A percentile compares a stretch with the other conserved stretches of the same genome.
phyloP scores from a whole-genome alignment of 2,888 invertebrate species.

The Teinopalpus imperialis region DNA sequence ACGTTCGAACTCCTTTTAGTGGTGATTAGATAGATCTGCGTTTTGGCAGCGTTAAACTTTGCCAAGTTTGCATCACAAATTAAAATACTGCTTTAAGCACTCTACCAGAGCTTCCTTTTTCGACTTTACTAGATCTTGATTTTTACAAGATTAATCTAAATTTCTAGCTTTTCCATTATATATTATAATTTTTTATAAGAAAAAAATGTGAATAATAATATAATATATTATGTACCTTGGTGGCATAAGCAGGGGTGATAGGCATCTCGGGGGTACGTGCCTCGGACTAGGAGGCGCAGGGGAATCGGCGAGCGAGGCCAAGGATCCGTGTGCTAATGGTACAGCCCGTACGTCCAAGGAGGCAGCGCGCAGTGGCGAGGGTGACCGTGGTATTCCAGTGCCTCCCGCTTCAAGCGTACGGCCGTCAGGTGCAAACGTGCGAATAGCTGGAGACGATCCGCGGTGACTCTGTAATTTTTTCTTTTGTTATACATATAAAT shows the following conservation, averaged over 20 bases:
- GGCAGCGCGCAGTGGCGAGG: conserved; percentile 90
- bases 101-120: too few species aligned
- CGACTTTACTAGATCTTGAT: too few species aligned
- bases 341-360: conserved; percentile 88
- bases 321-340: conserved; percentile 87
- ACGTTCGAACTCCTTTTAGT: too few species aligned
- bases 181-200: too few species aligned
- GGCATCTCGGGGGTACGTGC: conserved; percentile 81
- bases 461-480: conserved; percentile 86
- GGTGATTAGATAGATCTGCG: too few species aligned
- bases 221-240: conserved; percentile 81
- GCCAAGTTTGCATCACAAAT: too few species aligned
- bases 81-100: too few species aligned
- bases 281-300: conserved; percentile 71
- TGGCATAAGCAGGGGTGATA: conserved; percentile 90
- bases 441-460: conserved; percentile 91
- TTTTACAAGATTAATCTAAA: too few species aligned
- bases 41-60: too few species aligned
- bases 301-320: conserved; percentile 84
- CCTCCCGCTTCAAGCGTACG: conserved; percentile 80
- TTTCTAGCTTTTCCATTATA: too few species aligned
- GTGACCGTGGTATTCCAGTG: conserved; percentile 86
- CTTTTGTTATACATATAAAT: too few species aligned
- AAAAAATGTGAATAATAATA: too few species aligned
- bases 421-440: conserved; percentile 92